Percentiles rank a stretch among this genome's conserved stretches.
These are phyloP conservation scores for Atrichornis clamosus DNA, from an alignment of 2,113 vertebrate genomes.

Conservation along the genomic window DNA sequence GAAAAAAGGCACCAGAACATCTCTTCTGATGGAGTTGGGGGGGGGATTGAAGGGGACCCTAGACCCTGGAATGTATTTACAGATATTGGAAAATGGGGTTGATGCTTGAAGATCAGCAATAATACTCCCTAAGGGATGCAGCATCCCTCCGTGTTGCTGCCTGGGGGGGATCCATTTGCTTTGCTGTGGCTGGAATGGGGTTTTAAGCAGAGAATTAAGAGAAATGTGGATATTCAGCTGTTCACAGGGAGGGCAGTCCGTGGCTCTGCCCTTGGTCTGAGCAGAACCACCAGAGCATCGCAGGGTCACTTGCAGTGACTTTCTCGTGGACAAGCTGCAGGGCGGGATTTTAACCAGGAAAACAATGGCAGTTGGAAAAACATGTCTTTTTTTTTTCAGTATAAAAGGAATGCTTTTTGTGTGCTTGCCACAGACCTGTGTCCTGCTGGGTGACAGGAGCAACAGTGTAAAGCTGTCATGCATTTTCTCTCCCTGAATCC, in stretches of 20 bases:
- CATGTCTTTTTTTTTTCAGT: not conserved
- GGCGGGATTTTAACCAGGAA: not conserved
- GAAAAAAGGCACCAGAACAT: not conserved
- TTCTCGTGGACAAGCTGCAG: not conserved
- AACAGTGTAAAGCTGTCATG: slow-evolving; percentile 2
- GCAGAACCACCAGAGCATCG: not conserved
- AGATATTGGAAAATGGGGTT: not conserved
- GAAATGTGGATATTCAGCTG: fast-evolving
- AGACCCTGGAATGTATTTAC: not conserved
- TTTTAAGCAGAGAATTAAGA: not conserved
- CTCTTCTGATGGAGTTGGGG: fast-evolving
- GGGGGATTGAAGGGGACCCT: not conserved
- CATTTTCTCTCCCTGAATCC: not conserved
- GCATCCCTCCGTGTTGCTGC: fast-evolving
- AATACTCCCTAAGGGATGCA: not conserved
- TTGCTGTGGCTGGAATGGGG: not conserved
- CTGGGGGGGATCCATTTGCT: not conserved
- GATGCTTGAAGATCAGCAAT: not conserved
- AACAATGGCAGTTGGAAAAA: not conserved
- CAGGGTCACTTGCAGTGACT: fast-evolving
- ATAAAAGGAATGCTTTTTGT: not conserved
- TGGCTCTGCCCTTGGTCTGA: not conserved
- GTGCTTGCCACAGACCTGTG: not conserved
- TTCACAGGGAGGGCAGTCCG: fast-evolving
- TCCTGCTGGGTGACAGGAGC: slow-evolving; percentile 25